phyloP scores from a whole-genome alignment of 2,113 vertebrate genomes.

The Emydura subglobosa region DNA sequence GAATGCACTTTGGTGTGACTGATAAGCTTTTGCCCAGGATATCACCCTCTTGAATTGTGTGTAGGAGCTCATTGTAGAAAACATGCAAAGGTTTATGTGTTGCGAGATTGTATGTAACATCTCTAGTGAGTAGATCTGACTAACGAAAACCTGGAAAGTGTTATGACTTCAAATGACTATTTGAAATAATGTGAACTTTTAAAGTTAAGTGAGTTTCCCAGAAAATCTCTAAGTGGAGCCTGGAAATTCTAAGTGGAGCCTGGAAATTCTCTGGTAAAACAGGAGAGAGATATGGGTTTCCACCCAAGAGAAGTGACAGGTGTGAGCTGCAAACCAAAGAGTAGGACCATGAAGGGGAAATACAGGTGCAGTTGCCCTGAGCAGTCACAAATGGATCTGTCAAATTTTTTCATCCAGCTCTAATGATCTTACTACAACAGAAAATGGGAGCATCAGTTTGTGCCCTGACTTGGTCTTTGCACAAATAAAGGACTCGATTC shows the following conservation, averaged over 20 bases:
- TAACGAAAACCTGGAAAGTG: neutral
- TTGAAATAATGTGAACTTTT: neutral
- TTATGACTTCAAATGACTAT: neutral
- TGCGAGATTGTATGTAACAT: neutral
- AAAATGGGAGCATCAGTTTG: neutral
- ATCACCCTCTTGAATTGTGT: neutral
- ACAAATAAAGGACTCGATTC: neutral
- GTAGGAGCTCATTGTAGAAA: neutral
- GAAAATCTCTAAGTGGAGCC: neutral
- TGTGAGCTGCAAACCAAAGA: no score
- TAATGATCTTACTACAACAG: neutral
- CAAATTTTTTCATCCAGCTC: neutral
- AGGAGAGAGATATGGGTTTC: no score
- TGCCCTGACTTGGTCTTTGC: neutral
- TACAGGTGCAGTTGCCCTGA: neutral
- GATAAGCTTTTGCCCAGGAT: no score
- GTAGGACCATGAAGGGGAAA: neutral
- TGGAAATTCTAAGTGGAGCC: neutral
- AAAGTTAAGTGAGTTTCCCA: neutral
- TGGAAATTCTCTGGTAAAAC: no score
- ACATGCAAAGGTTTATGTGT: neutral
- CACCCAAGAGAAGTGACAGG: no score
- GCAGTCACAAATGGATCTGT: neutral
- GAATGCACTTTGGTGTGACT: neutral
- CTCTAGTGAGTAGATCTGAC: neutral